Conservation (phyloP, 2,797 vertebrate species). For the Craterocephalus amniculus region DNA sequence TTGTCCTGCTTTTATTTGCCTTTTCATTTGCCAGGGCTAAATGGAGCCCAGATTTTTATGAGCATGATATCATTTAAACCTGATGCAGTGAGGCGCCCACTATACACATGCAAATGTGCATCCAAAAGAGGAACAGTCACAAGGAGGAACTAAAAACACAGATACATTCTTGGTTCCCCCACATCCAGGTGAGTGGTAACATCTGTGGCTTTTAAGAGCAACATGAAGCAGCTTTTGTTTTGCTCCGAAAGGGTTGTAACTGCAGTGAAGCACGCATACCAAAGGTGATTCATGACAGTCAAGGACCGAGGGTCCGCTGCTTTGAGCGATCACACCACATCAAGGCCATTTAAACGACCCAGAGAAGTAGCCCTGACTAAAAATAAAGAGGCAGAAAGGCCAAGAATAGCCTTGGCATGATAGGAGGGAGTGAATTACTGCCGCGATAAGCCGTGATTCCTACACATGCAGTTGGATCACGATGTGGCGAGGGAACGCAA, state of each 20-base stretch:
- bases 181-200: slow-evolving; percentile 64
- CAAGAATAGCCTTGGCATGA: slow-evolving; percentile 82
- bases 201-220: slow-evolving; percentile 59
- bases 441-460: slow-evolving; percentile 82
- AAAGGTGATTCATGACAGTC: slow-evolving; percentile 58
- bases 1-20: slow-evolving; percentile 70
- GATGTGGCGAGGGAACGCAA: slow-evolving; percentile 77
- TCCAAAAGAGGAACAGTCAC: slow-evolving; percentile 25
- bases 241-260: slow-evolving; percentile 29
- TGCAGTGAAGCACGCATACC: slow-evolving; percentile 40
- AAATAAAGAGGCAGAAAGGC: slow-evolving; percentile 79
- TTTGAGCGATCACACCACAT: slow-evolving; percentile 69
- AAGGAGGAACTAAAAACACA: slow-evolving; percentile 42
- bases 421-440: slow-evolving; percentile 81
- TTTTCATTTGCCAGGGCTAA: slow-evolving; percentile 69
- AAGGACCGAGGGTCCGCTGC: slow-evolving; percentile 43
- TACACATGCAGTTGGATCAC: slow-evolving; percentile 80
- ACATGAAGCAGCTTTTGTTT: slow-evolving; percentile 39
- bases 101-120: slow-evolving; percentile 42
- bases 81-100: slow-evolving; percentile 43
- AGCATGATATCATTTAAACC: slow-evolving; percentile 62
- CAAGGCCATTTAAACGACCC: slow-evolving; percentile 79
- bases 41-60: slow-evolving; percentile 66
- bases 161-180: slow-evolving; percentile 37
- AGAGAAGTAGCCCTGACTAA: slow-evolving; percentile 80